These are phyloP conservation scores for Folsomia candida DNA, from an alignment of 2,888 invertebrate species.

Conservation along the genomic window DNA sequence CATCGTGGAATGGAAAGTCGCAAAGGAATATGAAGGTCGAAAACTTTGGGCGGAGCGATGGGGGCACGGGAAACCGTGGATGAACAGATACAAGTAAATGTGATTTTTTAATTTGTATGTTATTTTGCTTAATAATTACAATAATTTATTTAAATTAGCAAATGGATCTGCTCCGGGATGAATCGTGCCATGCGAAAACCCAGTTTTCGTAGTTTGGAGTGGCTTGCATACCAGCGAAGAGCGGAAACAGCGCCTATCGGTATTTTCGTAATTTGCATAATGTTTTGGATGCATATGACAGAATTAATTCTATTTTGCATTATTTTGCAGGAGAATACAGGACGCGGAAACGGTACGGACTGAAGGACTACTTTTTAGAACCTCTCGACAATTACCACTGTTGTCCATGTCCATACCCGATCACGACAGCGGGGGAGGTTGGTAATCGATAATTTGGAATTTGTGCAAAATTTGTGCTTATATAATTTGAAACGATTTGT, in stretches of 20 bases:
- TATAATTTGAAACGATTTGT: background rate
- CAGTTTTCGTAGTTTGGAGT: conserved; percentile 37
- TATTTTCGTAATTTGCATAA: too few relatives aligned
- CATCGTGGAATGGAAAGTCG: conserved; percentile 31
- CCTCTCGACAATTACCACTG: conserved; percentile 32
- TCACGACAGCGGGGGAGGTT: conserved; percentile 41
- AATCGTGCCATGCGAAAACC: conserved; percentile 42
- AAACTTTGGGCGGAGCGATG: conserved; percentile 36
- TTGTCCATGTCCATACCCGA: conserved; percentile 44
- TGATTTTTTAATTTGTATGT: too few relatives aligned
- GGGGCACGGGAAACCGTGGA: conserved; percentile 30
- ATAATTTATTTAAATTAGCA: background rate
- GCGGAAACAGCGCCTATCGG: conserved; percentile 23
- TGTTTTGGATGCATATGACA: background rate
- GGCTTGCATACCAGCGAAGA: conserved; percentile 35
- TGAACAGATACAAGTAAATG: conserved; percentile 39
- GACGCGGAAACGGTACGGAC: conserved; percentile 15
- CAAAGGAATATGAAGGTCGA: conserved; percentile 35
- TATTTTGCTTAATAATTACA: background rate
- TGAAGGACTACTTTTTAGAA: conserved; percentile 26
- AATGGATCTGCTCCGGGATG: conserved; percentile 43
- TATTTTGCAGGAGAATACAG: conserved; percentile 14
- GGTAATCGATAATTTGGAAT: background rate
- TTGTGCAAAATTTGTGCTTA: background rate
- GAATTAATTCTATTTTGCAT: background rate